These are phyloP conservation scores for Drosophila ohnishii DNA, from an alignment of 1,140 invertebrate genomes.

Conservation along the genomic window DNA sequence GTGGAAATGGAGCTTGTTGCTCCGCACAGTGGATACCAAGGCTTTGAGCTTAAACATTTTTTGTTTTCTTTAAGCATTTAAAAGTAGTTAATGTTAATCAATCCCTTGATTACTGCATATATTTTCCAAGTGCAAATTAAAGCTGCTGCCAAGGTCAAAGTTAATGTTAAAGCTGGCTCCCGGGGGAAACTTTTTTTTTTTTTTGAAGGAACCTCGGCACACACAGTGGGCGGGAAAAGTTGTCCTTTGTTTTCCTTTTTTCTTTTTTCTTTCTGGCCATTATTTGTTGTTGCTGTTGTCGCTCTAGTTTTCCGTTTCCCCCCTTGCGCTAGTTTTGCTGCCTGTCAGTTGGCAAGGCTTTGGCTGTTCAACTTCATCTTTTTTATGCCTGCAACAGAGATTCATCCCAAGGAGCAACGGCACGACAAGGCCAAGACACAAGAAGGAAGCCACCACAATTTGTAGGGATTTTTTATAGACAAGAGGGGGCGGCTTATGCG, in stretches of 20 bases:
- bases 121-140: not conserved
- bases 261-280: not conserved
- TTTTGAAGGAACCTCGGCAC: not conserved
- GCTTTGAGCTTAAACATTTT: not conserved
- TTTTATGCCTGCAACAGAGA: conserved; percentile 31
- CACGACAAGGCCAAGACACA: not conserved
- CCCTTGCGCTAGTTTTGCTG: conserved; percentile 11
- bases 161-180: not conserved
- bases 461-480: conserved; percentile 40
- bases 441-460: conserved; percentile 16
- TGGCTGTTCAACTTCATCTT: conserved; percentile 11
- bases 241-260: conserved; percentile 17
- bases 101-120: not conserved
- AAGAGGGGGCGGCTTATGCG: conserved; percentile 16
- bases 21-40: conserved; percentile 47
- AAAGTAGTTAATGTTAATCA: too few species aligned
- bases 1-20: conserved; percentile 41
- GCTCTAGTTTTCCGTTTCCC: conserved; percentile 40
- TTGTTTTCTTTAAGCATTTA: not conserved
- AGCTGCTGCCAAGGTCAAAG: not conserved
- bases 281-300: conserved; percentile 12
- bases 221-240: conserved; percentile 26
- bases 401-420: conserved; percentile 12
- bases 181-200: not conserved
- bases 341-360: conserved; percentile 13